These are phyloP conservation scores for Sylvilagus floridanus DNA, from an alignment of 2,797 vertebrate species.

Conservation along the genomic window DNA sequence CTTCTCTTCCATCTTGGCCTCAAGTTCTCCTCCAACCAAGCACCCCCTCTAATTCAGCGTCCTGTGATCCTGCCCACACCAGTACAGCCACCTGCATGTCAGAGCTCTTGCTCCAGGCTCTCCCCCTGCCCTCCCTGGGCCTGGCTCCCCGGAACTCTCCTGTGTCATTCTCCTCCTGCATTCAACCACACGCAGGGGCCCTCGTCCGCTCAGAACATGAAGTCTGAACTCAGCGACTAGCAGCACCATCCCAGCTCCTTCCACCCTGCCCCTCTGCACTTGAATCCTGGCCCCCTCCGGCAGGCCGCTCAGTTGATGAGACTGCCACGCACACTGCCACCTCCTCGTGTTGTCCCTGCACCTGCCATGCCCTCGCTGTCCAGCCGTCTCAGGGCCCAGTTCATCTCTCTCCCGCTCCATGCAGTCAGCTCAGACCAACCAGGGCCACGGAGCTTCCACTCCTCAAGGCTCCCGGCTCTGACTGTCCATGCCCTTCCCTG, in stretches of 20 bases:
- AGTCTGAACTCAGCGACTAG: neutral
- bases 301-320: neutral
- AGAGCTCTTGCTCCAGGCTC: neutral
- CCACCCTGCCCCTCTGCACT: neutral
- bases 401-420: neutral
- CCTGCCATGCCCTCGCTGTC: neutral
- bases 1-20: neutral
- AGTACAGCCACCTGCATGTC: neutral
- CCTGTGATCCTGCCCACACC: neutral
- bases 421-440: neutral
- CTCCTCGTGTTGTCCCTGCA: neutral
- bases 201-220: neutral
- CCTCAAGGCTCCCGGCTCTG: neutral
- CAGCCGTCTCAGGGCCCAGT: neutral
- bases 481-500: neutral
- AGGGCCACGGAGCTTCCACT: neutral
- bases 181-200: neutral
- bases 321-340: rapidly evolving
- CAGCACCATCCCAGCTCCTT: neutral
- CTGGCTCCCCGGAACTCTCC: neutral
- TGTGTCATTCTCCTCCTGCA: neutral
- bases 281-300: neutral
- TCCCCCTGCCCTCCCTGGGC: neutral
- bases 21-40: neutral
- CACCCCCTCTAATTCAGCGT: neutral